A percentile compares a stretch with the other conserved stretches of the same genome.
phyloP scores from a whole-genome alignment of 2,888 invertebrate genomes.

The Dynastes tityus region DNA sequence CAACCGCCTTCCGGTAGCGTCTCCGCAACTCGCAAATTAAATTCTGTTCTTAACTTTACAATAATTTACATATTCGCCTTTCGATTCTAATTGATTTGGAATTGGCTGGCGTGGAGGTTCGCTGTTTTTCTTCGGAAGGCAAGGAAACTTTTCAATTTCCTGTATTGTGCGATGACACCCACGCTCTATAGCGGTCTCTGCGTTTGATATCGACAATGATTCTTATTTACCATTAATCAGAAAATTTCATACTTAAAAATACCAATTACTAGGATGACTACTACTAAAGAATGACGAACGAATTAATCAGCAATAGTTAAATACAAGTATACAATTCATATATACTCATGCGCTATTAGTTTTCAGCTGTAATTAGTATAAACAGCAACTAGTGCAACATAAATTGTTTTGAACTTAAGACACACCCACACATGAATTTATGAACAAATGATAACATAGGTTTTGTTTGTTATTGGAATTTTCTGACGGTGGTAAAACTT shows the following conservation, averaged over 20 bases:
- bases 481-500: no score
- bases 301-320: background rate
- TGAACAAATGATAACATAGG: no score
- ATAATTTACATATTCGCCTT: conserved; percentile 53
- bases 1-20: conserved; percentile 50
- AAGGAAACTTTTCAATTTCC: conserved; percentile 38
- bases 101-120: conserved; percentile 32
- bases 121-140: conserved; percentile 27
- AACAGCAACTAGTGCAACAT: no score
- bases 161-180: conserved; percentile 21
- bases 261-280: conserved; percentile 3
- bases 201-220: conserved; percentile 32
- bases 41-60: conserved; percentile 54
- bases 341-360: no score
- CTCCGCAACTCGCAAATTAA: conserved; percentile 51
- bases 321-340: no score
- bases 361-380: no score
- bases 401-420: no score
- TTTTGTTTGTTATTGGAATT: no score
- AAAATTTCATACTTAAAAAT: conserved; percentile 16
- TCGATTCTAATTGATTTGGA: conserved; percentile 48
- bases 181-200: conserved; percentile 11
- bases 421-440: no score
- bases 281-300: background rate
- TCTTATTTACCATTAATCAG: conserved; percentile 8